These are phyloP conservation scores for Mimas tiliae DNA, from an alignment of 2,888 invertebrate species.

Conservation along the genomic window DNA sequence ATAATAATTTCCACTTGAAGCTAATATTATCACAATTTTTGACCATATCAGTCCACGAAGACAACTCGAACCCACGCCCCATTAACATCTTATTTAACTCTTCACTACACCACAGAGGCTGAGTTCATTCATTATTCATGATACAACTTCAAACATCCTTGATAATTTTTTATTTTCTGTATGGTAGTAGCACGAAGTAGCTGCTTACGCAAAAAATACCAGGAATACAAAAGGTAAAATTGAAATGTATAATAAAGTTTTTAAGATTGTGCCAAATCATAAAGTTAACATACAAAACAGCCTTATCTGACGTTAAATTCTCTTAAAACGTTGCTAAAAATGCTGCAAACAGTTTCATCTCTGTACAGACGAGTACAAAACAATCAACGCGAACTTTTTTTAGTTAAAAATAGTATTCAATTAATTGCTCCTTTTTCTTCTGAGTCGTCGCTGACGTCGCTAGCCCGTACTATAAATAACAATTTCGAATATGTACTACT, in stretches of 20 bases:
- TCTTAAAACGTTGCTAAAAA: constrained; percentile 56
- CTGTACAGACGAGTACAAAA: constrained; percentile 44
- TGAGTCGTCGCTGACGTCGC: too few relatives aligned
- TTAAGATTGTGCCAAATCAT: constrained; percentile 45
- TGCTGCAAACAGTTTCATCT: constrained; percentile 40
- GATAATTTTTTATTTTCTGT: constrained; percentile 27
- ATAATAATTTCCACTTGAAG: background rate
- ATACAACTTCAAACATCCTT: constrained; percentile 17
- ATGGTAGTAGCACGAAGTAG: constrained; percentile 31
- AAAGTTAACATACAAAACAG: constrained; percentile 51
- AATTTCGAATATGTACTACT: too few relatives aligned
- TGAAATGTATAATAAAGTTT: constrained; percentile 33
- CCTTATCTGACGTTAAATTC: constrained; percentile 53
- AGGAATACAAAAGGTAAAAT: constrained; percentile 37
- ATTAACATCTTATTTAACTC: constrained; percentile 5
- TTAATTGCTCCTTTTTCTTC: too few relatives aligned
- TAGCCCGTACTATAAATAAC: too few relatives aligned
- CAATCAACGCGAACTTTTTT: background rate
- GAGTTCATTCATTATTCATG: constrained; percentile 23
- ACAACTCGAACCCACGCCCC: constrained; percentile 4
- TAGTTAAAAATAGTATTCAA: background rate
- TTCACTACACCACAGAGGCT: background rate
- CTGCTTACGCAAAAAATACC: constrained; percentile 29
- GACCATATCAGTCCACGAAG: background rate
- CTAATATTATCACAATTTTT: background rate